Percentiles rank a stretch among this genome's conserved stretches.
These are phyloP conservation scores for Eledona agricola DNA, from an alignment of 2,888 invertebrate species.

Conservation along the genomic window DNA sequence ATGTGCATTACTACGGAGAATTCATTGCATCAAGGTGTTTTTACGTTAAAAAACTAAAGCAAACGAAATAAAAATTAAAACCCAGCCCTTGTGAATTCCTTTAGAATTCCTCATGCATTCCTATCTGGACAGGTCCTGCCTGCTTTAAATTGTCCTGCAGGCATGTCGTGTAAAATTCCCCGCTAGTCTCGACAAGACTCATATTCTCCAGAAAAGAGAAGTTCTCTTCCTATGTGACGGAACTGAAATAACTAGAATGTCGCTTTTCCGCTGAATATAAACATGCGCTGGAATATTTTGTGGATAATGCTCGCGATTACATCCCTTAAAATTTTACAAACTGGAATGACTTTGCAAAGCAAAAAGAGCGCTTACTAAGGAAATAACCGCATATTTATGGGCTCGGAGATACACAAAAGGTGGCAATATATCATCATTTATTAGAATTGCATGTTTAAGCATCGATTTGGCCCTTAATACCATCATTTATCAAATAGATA, in stretches of 20 bases:
- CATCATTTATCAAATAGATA: slow-evolving; percentile 47
- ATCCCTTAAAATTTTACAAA: slow-evolving; percentile 19
- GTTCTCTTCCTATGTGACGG: slow-evolving; percentile 21
- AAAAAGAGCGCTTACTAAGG: slow-evolving; percentile 34
- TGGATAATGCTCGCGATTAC: slow-evolving; percentile 23
- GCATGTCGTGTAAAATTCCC: slow-evolving; percentile 51
- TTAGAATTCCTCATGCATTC: slow-evolving; percentile 47
- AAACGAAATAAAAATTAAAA: slow-evolving; percentile 11
- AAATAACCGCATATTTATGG: slow-evolving; percentile 46
- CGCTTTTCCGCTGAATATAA: background rate
- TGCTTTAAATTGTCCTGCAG: slow-evolving; percentile 50
- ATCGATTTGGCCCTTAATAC: slow-evolving; percentile 49
- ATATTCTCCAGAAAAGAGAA: slow-evolving; percentile 32
- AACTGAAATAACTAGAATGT: slow-evolving; percentile 1
- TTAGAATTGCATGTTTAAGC: slow-evolving; percentile 53
- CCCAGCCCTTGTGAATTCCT: slow-evolving; percentile 39
- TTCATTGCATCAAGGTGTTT: no score
- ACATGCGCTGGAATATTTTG: slow-evolving; percentile 1
- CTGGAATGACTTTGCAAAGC: slow-evolving; percentile 39
- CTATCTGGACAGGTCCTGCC: slow-evolving; percentile 43
- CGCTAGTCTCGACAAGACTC: slow-evolving; percentile 37
- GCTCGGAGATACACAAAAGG: slow-evolving; percentile 44
- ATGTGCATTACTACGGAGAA: background rate
- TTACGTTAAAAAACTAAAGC: slow-evolving; percentile 2
- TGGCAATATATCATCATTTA: slow-evolving; percentile 53